phyloP scores from a whole-genome alignment of 92 coral and sea anemone species.

The Galaxea fascicularis region DNA sequence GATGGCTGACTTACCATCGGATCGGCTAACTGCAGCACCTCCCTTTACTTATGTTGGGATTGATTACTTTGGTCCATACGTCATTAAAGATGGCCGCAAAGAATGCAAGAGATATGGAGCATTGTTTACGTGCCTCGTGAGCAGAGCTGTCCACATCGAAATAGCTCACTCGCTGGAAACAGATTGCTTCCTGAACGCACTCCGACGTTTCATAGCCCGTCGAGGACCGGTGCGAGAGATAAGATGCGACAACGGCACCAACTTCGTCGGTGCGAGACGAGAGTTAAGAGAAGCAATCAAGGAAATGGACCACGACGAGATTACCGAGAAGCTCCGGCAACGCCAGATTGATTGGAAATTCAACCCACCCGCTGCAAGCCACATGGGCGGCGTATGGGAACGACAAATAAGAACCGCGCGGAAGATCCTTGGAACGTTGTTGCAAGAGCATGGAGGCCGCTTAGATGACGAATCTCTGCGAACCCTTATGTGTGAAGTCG shows the following conservation, averaged over 20 bases:
- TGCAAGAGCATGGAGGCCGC: slow-evolving; percentile 51
- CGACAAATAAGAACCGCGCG: slow-evolving; percentile 51
- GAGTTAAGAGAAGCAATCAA: slow-evolving; percentile 48
- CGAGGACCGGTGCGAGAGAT: slow-evolving; percentile 64
- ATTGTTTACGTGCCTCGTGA: no score
- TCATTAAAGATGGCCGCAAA: slow-evolving; percentile 53
- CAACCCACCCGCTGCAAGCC: no score
- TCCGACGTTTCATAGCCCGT: slow-evolving; percentile 67
- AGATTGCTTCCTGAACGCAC: slow-evolving; percentile 60
- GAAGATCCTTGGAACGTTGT: slow-evolving; percentile 36
- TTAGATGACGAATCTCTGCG: slow-evolving; percentile 51
- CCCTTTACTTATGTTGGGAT: no score
- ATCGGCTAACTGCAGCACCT: slow-evolving; percentile 55
- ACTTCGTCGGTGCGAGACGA: slow-evolving; percentile 50
- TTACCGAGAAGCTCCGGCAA: no score
- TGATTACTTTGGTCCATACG: slow-evolving; percentile 70
- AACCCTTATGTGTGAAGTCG: no score
- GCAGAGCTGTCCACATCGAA: slow-evolving; percentile 73
- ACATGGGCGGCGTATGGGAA: no score
- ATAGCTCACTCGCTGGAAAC: slow-evolving; percentile 61
- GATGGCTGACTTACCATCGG: slow-evolving; percentile 75
- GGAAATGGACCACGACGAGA: slow-evolving; percentile 63
- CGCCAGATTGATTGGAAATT: no score
- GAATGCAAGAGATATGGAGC: slow-evolving; percentile 52
- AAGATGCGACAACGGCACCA: slow-evolving; percentile 61